Conservation (phyloP, 2,113 vertebrate species). For the Polypterus bichir region DNA sequence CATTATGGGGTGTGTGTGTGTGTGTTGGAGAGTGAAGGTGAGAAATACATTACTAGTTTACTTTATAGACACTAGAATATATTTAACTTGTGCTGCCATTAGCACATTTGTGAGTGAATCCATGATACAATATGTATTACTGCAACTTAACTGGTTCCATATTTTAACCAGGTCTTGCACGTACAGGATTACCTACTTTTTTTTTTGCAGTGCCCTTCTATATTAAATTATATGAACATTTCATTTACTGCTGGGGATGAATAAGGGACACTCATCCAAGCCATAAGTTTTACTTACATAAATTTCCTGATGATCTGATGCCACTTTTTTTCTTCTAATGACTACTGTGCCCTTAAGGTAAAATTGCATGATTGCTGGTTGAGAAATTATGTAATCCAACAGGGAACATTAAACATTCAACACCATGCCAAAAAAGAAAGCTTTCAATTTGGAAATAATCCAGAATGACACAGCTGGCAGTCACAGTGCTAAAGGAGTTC, state of each 20-base stretch:
- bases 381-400: neutral
- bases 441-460: neutral
- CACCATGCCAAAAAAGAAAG: constrained; percentile 2
- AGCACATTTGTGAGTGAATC: no score
- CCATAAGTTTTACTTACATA: neutral
- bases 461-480: constrained; percentile 1
- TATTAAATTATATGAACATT: neutral
- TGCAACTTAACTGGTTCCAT: no score
- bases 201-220: neutral
- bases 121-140: no score
- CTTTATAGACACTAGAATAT: no score
- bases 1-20: no score
- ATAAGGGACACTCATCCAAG: neutral
- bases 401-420: constrained; percentile 5
- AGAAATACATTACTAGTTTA: no score
- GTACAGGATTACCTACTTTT: no score
- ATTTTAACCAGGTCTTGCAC: no score
- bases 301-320: neutral
- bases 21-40: no score
- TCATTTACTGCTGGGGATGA: neutral
- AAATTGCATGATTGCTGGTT: neutral
- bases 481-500: neutral
- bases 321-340: neutral
- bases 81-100: no score
- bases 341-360: constrained; percentile 1